Evolutionary conservation across 2,113 vertebrate species (phyloP).

Genomic region (Silurus asotus): DNA sequence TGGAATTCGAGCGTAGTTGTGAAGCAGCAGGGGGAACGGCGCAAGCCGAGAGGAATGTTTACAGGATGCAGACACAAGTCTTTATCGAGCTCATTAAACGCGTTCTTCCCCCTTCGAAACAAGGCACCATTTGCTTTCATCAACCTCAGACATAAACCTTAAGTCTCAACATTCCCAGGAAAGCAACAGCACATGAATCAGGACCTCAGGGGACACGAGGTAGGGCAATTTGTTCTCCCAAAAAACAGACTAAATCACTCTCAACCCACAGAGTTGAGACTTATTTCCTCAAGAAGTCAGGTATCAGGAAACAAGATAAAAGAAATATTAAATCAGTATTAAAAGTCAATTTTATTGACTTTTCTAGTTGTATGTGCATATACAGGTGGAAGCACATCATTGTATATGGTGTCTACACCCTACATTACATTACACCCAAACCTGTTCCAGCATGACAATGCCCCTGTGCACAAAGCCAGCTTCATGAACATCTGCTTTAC

Average conservation of each 20-base stretch:
- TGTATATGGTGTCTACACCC: too few species aligned
- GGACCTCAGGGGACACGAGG: background rate
- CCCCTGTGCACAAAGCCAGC: too few species aligned
- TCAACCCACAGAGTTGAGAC: too few species aligned
- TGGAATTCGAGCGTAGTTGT: constrained; percentile 65
- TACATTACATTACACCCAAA: too few species aligned
- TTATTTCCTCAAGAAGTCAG: background rate
- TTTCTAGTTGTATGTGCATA: too few species aligned
- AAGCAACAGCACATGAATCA: background rate
- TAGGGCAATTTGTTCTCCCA: background rate
- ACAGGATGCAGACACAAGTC: constrained; percentile 48
- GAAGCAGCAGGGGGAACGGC: constrained; percentile 65
- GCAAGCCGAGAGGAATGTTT: constrained; percentile 61
- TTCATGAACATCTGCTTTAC: too few species aligned
- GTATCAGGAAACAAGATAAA: background rate
- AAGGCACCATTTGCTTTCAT: constrained; percentile 37
- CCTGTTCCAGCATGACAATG: too few species aligned
- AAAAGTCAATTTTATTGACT: too few species aligned
- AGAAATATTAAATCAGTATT: background rate
- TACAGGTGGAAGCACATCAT: too few species aligned
- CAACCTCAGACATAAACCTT: background rate
- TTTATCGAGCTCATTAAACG: constrained; percentile 49
- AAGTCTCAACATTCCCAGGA: constrained; percentile 10
- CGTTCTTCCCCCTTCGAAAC: constrained; percentile 41
- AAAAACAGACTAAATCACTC: background rate